Conservation (phyloP, 2,888 invertebrate genomes). For the Nymphalis urticae region DNA sequence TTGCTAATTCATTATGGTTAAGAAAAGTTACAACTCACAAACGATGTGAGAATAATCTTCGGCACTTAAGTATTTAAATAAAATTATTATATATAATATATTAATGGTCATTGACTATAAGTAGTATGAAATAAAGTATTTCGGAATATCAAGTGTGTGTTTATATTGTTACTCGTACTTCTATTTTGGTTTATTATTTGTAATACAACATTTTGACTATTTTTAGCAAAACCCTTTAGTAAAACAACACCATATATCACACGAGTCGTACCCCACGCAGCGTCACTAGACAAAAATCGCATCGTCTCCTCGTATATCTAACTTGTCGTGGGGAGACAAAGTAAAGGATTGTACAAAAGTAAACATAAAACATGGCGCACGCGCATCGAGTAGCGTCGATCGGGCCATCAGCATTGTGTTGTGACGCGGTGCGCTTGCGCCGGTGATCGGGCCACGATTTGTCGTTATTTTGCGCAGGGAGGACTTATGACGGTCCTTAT, state of each 20-base stretch:
- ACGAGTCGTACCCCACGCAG: slow-evolving; percentile 67
- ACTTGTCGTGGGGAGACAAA: slow-evolving; percentile 69
- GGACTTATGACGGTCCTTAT: slow-evolving; percentile 75
- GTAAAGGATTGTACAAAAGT: slow-evolving; percentile 72
- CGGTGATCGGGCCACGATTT: slow-evolving; percentile 68
- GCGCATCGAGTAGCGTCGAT: slow-evolving; percentile 66
- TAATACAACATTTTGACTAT: slow-evolving; percentile 3
- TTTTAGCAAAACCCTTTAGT: slow-evolving; percentile 18
- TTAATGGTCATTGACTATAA: no score
- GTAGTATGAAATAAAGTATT: no score
- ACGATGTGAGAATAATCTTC: background rate
- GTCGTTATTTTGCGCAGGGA: slow-evolving; percentile 70
- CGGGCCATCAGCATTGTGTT: slow-evolving; percentile 55
- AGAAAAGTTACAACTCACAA: slow-evolving; percentile 10
- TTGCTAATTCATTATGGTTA: slow-evolving; percentile 34
- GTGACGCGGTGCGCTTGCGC: slow-evolving; percentile 37
- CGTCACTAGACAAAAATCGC: slow-evolving; percentile 77
- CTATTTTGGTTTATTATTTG: background rate
- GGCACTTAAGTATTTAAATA: slow-evolving; percentile 2
- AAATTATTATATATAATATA: background rate
- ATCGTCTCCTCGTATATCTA: slow-evolving; percentile 70
- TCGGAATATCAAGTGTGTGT: background rate
- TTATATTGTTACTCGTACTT: background rate
- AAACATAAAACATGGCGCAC: slow-evolving; percentile 69
- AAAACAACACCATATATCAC: slow-evolving; percentile 50